These are phyloP conservation scores for Cynoglossus semilaevis DNA, from an alignment of 2,113 vertebrate species.

Conservation along the genomic window DNA sequence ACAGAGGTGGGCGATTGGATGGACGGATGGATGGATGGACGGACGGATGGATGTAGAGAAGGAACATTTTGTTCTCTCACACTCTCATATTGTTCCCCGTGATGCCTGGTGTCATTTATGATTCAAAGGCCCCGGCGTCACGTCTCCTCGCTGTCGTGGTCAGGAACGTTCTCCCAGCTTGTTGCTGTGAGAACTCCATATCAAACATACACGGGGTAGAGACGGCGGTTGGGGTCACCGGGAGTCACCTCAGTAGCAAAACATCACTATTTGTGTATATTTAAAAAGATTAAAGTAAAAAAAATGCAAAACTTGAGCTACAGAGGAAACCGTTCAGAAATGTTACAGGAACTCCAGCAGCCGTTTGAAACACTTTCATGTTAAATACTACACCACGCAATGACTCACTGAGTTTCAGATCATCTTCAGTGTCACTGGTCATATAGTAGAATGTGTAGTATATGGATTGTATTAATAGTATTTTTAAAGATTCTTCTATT, in stretches of 20 bases:
- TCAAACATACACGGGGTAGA: constrained; percentile 77
- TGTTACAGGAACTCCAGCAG: no score
- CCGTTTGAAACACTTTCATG: no score
- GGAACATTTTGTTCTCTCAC: constrained; percentile 73
- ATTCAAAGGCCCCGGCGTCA: constrained; percentile 69
- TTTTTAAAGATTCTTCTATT: no score
- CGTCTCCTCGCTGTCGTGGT: constrained; percentile 46
- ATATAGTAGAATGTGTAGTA: no score
- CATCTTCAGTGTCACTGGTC: no score
- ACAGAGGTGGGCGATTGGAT: constrained; percentile 35
- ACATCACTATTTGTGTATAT: no score
- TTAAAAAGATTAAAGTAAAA: no score
- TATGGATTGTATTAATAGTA: no score
- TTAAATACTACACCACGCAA: no score
- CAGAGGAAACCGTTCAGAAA: no score
- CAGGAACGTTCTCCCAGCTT: constrained; percentile 66
- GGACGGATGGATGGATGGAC: constrained; percentile 34
- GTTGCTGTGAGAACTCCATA: constrained; percentile 74
- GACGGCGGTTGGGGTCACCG: constrained; percentile 59
- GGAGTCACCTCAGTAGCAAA: constrained; percentile 60
- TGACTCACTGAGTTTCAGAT: no score
- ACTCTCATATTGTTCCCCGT: constrained; percentile 67
- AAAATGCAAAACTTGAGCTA: no score
- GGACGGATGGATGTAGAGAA: constrained; percentile 53
- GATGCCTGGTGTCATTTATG: constrained; percentile 72